Evolutionary conservation across 1,140 invertebrate genomes (phyloP), one percentile per base, ranked within the genome.

Genomic region (Bombus impatiens): DNA sequence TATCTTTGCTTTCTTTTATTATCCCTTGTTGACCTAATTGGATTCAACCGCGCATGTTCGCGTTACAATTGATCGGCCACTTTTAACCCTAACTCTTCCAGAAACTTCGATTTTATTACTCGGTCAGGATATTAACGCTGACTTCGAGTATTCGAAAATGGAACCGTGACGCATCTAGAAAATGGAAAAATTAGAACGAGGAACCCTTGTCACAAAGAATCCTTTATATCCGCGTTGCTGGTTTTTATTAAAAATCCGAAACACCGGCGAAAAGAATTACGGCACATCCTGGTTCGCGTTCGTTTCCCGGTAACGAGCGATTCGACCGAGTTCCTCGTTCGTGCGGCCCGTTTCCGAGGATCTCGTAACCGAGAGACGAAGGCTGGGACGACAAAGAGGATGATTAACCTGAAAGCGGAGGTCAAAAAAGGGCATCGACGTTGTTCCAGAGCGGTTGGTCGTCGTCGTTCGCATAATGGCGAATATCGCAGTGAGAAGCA

Each of bases 351-450:
- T 82, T 75, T 53, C 62, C 75, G 10, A 57, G 82, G 40, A 82
- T 75, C 77, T 67, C 78, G 59, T 40, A 82, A 75, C 83, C 78
- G 71, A 87, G 86, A 80, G 71, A 82, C 81, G 82, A 87, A 76
- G 37, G 84, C 83, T 87, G 40, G 75, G 57, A 84, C 88, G 91
- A 92, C 90, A 92, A 91, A 91, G 91, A 84, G 87, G 89, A 88
- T 86, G 90, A 92, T 92, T 92, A 91, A 92, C 91, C 90, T 86
- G 74, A 76, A 86, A 82, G 53, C 82, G 47, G 84, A 86, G 89
- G 88, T 88, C 84, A 74, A 89, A 89, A 90, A 87, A 86, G 86
- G 87, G 86, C 91, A 87, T 87, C 84, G 86, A 80, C 80, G 83
- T 88, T 79, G 78, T 44, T 47, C 37, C 47, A 28, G 40, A 59